Evolutionary conservation across 2,113 vertebrate genomes (phyloP).

Genomic region (Sander vitreus): DNA sequence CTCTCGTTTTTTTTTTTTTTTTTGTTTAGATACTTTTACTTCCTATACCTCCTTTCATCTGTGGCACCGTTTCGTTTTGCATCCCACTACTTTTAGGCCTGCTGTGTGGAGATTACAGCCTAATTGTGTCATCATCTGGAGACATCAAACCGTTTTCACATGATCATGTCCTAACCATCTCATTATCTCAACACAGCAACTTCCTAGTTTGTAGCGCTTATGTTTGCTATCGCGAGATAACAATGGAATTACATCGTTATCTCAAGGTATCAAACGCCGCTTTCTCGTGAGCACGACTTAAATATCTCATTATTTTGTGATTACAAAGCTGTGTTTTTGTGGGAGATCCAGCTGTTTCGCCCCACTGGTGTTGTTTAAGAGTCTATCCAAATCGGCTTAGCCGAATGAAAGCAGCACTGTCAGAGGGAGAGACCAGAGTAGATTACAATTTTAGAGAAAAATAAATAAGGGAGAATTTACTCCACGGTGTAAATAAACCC

Average conservation of each 20-base stretch:
- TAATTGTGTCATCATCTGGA: constrained; percentile 43
- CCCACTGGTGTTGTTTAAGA: constrained; percentile 49
- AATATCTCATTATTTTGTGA: constrained; percentile 66
- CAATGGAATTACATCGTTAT: constrained; percentile 60
- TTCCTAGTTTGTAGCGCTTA: background rate
- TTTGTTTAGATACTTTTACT: background rate
- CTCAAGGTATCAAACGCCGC: constrained; percentile 55
- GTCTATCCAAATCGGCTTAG: constrained; percentile 67
- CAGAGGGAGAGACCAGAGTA: constrained; percentile 19
- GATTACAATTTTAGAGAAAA: constrained; percentile 28
- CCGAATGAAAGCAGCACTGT: constrained; percentile 47
- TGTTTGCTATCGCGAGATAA: constrained; percentile 46
- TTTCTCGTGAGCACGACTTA: constrained; percentile 38
- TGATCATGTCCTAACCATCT: constrained; percentile 42
- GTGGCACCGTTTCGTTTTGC: background rate
- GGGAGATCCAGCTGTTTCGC: constrained; percentile 48
- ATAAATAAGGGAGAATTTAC: constrained; percentile 36
- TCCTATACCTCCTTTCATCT: background rate
- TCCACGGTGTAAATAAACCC: constrained; percentile 2
- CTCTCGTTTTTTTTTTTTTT: background rate
- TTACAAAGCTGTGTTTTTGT: constrained; percentile 35
- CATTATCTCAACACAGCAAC: constrained; percentile 42
- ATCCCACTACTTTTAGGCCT: background rate
- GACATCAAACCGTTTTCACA: constrained; percentile 14
- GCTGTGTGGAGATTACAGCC: constrained; percentile 13